Percentiles rank a stretch among this genome's conserved stretches.
phyloP scores from a whole-genome alignment of 2,888 invertebrate species.

The Eristalis tenax region DNA sequence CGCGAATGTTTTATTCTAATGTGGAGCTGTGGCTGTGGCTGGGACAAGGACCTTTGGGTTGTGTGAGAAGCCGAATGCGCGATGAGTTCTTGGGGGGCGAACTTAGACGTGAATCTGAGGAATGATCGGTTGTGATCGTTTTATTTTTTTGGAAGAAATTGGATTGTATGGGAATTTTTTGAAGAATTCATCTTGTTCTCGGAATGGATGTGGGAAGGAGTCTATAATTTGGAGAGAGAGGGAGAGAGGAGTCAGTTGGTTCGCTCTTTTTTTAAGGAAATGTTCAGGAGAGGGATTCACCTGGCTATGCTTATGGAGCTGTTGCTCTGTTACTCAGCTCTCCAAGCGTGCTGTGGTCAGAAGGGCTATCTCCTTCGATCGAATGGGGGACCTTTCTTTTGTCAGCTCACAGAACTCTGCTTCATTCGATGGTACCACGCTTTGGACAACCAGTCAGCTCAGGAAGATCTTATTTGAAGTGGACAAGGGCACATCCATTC shows the following conservation, averaged over 20 bases:
- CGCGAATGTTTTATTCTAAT: slow-evolving; percentile 74
- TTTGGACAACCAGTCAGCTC: too few species aligned
- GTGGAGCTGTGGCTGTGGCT: neutral
- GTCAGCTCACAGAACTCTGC: too few species aligned
- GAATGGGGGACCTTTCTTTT: too few species aligned
- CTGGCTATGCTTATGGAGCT: too few species aligned
- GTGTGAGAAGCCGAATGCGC: slow-evolving; percentile 12
- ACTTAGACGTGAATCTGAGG: neutral
- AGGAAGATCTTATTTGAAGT: too few species aligned
- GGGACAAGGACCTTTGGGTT: slow-evolving; percentile 25
- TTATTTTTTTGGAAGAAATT: neutral
- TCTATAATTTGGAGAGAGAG: slow-evolving; percentile 36
- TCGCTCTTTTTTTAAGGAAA: too few species aligned
- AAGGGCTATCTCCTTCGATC: too few species aligned
- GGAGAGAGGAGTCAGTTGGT: neutral
- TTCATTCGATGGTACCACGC: too few species aligned
- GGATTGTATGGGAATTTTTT: slow-evolving; percentile 48
- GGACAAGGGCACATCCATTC: too few species aligned
- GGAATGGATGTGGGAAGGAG: slow-evolving; percentile 11
- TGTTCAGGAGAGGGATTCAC: too few species aligned
- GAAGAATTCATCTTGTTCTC: slow-evolving; percentile 24
- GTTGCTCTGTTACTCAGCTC: too few species aligned
- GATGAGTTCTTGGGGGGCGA: slow-evolving; percentile 57
- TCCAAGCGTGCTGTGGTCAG: too few species aligned
- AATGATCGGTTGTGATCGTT: neutral